phyloP scores from a whole-genome alignment of 1,140 invertebrate species.

The Holotrichia oblita region DNA sequence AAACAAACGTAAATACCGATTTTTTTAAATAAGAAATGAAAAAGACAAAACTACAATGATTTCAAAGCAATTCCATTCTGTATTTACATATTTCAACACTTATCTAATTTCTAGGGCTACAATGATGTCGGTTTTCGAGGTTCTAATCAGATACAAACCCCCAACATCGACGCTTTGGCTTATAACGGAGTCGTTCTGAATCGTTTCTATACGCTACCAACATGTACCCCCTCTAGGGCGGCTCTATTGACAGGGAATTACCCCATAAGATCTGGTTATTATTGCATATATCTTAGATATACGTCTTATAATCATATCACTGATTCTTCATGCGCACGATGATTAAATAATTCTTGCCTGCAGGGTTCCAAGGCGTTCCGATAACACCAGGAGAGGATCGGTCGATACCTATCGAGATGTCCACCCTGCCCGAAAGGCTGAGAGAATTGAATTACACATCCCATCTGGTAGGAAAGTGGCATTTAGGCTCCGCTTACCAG shows the following conservation, averaged over 20 bases:
- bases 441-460: slow-evolving; percentile 81
- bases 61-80: too few relatives aligned
- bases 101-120: slow-evolving; percentile 72
- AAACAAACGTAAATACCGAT: too few relatives aligned
- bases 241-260: slow-evolving; percentile 82
- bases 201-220: slow-evolving; percentile 74
- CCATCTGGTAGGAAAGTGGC: slow-evolving; percentile 93
- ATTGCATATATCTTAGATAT: too few relatives aligned
- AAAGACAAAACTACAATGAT: too few relatives aligned
- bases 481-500: slow-evolving; percentile 67
- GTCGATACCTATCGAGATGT: slow-evolving; percentile 67
- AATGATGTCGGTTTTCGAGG: slow-evolving; percentile 90
- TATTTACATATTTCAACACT: too few relatives aligned
- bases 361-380: slow-evolving; percentile 72
- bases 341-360: neutral
- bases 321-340: too few relatives aligned
- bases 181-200: slow-evolving; percentile 77
- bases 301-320: too few relatives aligned
- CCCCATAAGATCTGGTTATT: slow-evolving; percentile 75
- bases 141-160: slow-evolving; percentile 80
- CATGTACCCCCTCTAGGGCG: slow-evolving; percentile 79
- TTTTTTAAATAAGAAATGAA: too few relatives aligned
- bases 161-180: slow-evolving; percentile 82
- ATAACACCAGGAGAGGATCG: slow-evolving; percentile 65
- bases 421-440: slow-evolving; percentile 76